These are phyloP conservation scores for Lepidostoma basale DNA, from an alignment of 1,140 invertebrate species.

Conservation along the genomic window DNA sequence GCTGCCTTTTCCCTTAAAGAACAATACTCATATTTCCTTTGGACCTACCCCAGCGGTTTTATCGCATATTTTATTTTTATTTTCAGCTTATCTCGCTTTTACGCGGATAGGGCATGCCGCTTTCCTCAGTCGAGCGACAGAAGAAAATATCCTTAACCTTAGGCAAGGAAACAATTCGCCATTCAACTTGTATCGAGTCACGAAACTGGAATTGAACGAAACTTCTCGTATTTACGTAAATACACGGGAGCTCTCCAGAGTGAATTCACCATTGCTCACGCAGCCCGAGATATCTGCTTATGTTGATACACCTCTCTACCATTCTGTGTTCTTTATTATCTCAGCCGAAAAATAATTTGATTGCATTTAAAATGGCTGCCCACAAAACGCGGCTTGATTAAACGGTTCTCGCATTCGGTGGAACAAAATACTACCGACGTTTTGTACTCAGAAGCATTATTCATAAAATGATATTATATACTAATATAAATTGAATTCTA, in stretches of 20 bases:
- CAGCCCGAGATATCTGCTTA: background rate
- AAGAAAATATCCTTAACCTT: background rate
- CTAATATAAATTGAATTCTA: too few relatives aligned
- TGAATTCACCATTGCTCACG: background rate
- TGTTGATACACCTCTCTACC: too few relatives aligned
- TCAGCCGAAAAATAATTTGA: too few relatives aligned
- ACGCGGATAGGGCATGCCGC: background rate
- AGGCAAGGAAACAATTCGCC: slow-evolving; percentile 3
- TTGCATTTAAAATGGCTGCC: too few relatives aligned
- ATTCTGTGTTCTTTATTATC: too few relatives aligned
- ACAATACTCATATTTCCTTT: background rate
- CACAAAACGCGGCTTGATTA: too few relatives aligned
- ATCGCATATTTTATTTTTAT: slow-evolving; percentile 22
- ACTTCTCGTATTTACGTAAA: slow-evolving; percentile 1
- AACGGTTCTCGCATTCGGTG: too few relatives aligned
- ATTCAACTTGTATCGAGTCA: slow-evolving; percentile 17
- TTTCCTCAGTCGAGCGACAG: background rate
- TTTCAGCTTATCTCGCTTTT: slow-evolving; percentile 15
- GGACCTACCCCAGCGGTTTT: slow-evolving; percentile 13
- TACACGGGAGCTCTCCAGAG: background rate
- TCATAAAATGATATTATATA: too few relatives aligned
- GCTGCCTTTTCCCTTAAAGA: slow-evolving; percentile 1
- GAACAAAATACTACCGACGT: too few relatives aligned
- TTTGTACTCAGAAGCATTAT: too few relatives aligned
- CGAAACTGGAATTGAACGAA: slow-evolving; percentile 11